Evolutionary conservation across 53 echinoderm and acorn worm genomes (phyloP), one percentile per base, ranked within the genome.

Genomic region (Hippasteria phrygiana): DNA sequence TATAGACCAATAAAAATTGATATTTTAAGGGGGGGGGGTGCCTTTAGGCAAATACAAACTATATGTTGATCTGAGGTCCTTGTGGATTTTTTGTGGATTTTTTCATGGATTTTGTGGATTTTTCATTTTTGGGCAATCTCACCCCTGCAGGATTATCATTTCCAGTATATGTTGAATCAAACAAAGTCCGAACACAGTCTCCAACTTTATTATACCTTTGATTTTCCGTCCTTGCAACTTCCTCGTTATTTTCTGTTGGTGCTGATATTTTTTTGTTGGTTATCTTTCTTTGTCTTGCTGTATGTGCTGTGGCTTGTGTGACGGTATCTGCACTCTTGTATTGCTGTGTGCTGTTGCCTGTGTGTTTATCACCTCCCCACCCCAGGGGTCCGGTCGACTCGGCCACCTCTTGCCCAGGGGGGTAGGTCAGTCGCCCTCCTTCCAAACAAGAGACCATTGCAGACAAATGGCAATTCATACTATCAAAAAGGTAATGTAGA

Each of bases 261-360:
- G 59, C n/a, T 88, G 64, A 45, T 12, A 43, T 50, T 77, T 71
- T n/a, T 48, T 5, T 41, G 27, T 46, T 73, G 29, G 17, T 45
- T 36, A 3, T 36, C 55, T 29, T 4, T 72, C 54, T 28, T 22
- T 87, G 87, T 71, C 1, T 40, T 55, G 26, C 31, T 73, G 55
- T 55, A 40, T 73, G 87, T 87, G 73, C 55, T 43, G 74, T 45
- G 67, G 67, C 65, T 67, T 78, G 46, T 77, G 77, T 88, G 67
- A 48, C 48, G 41, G 33, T 62, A 50, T 66, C 71, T 77, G 43
- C 88, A 45, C 50, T 36, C 48, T 75, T 48, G 50, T 45, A 1
- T 78, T 84, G 70, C 74, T 83, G 83, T 83, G 87, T 91, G 71
- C 74, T 46, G 43, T 67, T 76, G 77, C 66, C 76, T 77, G 53